Evolutionary conservation across 2,888 invertebrate genomes (phyloP).

Genomic region (Coremacera marginata): DNA sequence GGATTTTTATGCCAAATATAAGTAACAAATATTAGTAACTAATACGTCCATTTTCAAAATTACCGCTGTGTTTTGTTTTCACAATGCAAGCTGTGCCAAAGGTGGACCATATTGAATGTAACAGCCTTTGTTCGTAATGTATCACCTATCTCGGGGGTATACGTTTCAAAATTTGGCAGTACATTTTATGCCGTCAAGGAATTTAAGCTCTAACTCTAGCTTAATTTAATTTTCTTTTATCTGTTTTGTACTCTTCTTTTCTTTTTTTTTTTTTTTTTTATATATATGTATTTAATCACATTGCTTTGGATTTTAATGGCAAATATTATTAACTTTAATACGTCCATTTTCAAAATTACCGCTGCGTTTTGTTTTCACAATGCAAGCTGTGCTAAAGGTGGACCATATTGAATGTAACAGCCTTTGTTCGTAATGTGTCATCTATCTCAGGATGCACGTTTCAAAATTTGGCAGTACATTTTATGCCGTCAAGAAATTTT

Average conservation of each 20-base stretch:
- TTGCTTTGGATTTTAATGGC: not conserved
- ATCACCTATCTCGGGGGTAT: conserved; percentile 47
- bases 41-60: conserved; percentile 70
- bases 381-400: conserved; percentile 75
- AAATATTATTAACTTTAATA: conserved; percentile 44
- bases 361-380: conserved; percentile 62
- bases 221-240: too few relatives aligned
- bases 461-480: conserved; percentile 50
- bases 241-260: too few relatives aligned
- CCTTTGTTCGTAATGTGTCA: conserved; percentile 58
- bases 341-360: conserved; percentile 72
- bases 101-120: conserved; percentile 73
- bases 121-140: conserved; percentile 58
- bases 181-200: too few relatives aligned
- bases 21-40: not conserved
- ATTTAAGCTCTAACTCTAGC: too few relatives aligned
- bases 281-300: too few relatives aligned
- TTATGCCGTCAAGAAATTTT: not conserved
- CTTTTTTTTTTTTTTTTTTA: too few relatives aligned
- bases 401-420: conserved; percentile 71
- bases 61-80: conserved; percentile 69
- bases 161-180: conserved; percentile 53
- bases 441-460: conserved; percentile 48
- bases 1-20: not conserved
- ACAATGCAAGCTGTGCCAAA: conserved; percentile 73